Evolutionary conservation across 2,888 invertebrate species (phyloP), one percentile per base, ranked within the genome.

Genomic region (Trichogramma evanescens): DNA sequence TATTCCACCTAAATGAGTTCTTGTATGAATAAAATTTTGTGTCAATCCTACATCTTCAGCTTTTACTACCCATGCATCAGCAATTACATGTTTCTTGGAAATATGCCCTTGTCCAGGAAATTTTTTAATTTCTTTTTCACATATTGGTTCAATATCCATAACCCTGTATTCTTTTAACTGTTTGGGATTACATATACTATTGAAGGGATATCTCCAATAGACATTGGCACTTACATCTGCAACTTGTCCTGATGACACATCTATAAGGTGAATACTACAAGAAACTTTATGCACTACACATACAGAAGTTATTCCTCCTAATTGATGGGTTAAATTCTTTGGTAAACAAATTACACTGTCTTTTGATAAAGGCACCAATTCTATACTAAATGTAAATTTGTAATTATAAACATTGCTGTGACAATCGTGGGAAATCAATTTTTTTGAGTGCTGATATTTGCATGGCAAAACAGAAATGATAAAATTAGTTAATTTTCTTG

Each of bases 351-450:
- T 89, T 52, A 95, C 81, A 74, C 92, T 92, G 76, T 95, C 93
- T 79, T 96, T 97, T 13, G 97, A 97, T 58, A 99, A 78, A 0
- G 99, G 98, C 0, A 94, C 95, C 70, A 99, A 92, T 78, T 99
- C 97, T 66, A 99, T 88, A 64, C 93, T 91, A 70, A 74, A 82
- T 5, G 95, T 92, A 74, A 91, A 92, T 79, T 99, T 99, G 80
- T 96, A 98, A 78, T 97, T 97, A 79, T 91, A 97, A 9, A 88
- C 85, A 75, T 99, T 99, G 77, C 93, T 97, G 79, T 95, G 95
- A 59, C 94, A 91, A 78, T 99, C 99, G 72, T 98, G 98, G 0
- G 98, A 96, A 70, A 98, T 90, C 48, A 98, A 82, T 72, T 95
- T 95, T 78, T 98, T 96, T 0, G 97, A 95, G 72, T 91, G 89